These are phyloP conservation scores for Pediacus dermestoides DNA, from an alignment of 2,888 invertebrate genomes.

Conservation along the genomic window DNA sequence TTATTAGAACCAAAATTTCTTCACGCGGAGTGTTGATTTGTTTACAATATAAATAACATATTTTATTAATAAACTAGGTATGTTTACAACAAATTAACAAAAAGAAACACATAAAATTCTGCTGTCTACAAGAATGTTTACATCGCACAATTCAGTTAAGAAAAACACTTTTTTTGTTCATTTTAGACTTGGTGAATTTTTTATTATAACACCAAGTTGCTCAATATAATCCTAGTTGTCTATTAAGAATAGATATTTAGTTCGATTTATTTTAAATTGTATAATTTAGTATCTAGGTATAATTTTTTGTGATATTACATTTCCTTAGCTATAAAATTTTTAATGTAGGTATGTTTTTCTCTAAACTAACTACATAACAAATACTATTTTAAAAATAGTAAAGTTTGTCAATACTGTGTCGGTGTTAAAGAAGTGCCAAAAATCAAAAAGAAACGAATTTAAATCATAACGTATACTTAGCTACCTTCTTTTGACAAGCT, in stretches of 20 bases:
- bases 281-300: slow-evolving; percentile 19
- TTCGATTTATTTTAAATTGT: slow-evolving; percentile 17
- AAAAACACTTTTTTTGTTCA: slow-evolving; percentile 22
- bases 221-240: slow-evolving; percentile 35
- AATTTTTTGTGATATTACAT: slow-evolving; percentile 15
- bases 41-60: no score
- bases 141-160: slow-evolving; percentile 35
- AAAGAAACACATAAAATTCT: slow-evolving; percentile 33
- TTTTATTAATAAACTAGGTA: slow-evolving; percentile 32
- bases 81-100: slow-evolving; percentile 29
- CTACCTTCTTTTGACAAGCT: slow-evolving; percentile 21
- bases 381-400: slow-evolving; percentile 19
- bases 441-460: slow-evolving; percentile 34
- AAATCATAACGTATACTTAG: slow-evolving; percentile 29
- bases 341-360: slow-evolving; percentile 10
- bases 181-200: slow-evolving; percentile 29
- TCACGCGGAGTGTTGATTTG: no score
- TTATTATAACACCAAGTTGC: slow-evolving; percentile 32
- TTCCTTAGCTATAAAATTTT: slow-evolving; percentile 15
- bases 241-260: slow-evolving; percentile 11
- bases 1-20: no score
- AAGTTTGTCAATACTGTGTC: slow-evolving; percentile 25
- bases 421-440: slow-evolving; percentile 30
- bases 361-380: slow-evolving; percentile 8
- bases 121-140: slow-evolving; percentile 33